phyloP scores from a whole-genome alignment of 2,113 vertebrate genomes.

The Sus scrofa region DNA sequence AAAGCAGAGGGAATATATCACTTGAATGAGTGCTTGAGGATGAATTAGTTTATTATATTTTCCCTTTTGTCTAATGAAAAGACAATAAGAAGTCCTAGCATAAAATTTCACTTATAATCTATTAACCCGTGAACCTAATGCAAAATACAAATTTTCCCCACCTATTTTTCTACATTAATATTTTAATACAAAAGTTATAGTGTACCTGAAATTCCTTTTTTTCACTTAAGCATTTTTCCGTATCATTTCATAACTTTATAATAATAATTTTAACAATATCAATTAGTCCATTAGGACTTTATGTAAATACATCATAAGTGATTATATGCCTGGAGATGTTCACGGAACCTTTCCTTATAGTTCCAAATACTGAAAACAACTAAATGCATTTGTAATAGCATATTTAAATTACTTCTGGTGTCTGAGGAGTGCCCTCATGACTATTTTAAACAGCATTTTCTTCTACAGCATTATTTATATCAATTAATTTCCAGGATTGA shows the following conservation, averaged over 20 bases:
- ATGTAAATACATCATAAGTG: not conserved
- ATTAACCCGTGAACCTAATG: not conserved
- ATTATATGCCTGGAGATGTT: not conserved
- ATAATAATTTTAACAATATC: not conserved
- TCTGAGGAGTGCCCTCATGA: not conserved
- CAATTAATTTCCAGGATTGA: not conserved
- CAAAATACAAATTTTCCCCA: not conserved
- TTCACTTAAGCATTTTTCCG: not conserved
- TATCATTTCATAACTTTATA: constrained; percentile 17
- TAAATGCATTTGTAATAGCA: not conserved
- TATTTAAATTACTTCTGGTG: not conserved
- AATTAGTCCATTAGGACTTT: not conserved
- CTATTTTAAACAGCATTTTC: not conserved
- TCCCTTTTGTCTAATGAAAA: not conserved
- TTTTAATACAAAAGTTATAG: not conserved
- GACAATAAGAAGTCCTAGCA: not conserved
- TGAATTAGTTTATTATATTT: not conserved
- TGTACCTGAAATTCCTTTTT: not conserved
- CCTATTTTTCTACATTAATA: not conserved
- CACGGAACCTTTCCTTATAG: not conserved
- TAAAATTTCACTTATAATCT: not conserved
- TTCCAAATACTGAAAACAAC: constrained; percentile 1
- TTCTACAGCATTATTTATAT: constrained; percentile 7
- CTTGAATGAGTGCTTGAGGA: not conserved
- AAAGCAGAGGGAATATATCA: not conserved